Conservation (phyloP, 2,888 invertebrate species). For the Ormia ochracea region DNA sequence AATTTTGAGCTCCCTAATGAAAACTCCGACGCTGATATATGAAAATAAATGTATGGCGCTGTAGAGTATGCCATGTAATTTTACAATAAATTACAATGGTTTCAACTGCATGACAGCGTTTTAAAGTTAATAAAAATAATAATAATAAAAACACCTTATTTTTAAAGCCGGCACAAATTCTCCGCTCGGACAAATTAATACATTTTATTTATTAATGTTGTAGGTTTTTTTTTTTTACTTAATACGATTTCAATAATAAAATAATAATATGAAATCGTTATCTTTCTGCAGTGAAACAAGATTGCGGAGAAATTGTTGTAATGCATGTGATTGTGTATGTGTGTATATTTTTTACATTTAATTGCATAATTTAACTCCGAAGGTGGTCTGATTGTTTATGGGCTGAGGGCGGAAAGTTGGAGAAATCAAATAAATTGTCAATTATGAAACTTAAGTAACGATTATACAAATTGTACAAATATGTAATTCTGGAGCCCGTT, state of each 20-base stretch:
- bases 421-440: too few relatives aligned
- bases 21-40: not conserved
- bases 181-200: not conserved
- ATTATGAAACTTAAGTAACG: too few relatives aligned
- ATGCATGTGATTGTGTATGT: too few relatives aligned
- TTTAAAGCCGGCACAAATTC: not conserved
- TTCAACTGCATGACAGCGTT: conserved; percentile 36
- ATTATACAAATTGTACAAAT: too few relatives aligned
- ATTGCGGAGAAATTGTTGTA: not conserved
- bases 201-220: not conserved
- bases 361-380: not conserved
- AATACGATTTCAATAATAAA: not conserved
- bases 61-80: not conserved
- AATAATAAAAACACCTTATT: conserved; percentile 28
- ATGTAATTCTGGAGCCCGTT: too few relatives aligned
- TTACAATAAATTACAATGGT: conserved; percentile 37
- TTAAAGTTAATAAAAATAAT: conserved; percentile 23
- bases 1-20: not conserved
- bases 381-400: not conserved
- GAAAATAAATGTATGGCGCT: not conserved
- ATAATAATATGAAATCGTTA: too few relatives aligned
- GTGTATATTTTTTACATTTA: not conserved
- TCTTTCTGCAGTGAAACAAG: not conserved
- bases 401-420: too few relatives aligned
- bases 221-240: not conserved